A percentile compares a stretch with the other conserved stretches of the same genome.
These are phyloP conservation scores for Pasiphila rectangulata DNA, from an alignment of 2,888 invertebrate species.

Conservation along the genomic window DNA sequence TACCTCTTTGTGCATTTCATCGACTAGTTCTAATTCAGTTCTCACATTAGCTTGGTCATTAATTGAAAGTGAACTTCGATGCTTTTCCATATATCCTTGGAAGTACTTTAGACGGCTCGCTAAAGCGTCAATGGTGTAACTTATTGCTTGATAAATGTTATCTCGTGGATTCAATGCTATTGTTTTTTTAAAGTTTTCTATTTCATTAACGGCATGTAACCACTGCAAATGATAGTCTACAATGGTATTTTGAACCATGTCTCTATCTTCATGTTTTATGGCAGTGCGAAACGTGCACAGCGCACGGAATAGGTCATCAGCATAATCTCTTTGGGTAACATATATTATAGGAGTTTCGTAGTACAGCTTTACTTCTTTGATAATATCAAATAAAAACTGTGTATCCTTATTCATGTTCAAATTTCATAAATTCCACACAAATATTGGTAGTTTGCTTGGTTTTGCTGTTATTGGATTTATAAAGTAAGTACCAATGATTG, in stretches of 20 bases:
- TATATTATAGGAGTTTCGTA: constrained; percentile 67
- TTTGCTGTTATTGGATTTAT: too few relatives aligned
- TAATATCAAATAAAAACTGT: constrained; percentile 59
- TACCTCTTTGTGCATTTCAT: constrained; percentile 67
- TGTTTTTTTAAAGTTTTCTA: constrained; percentile 53
- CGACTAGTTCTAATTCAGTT: constrained; percentile 66
- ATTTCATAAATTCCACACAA: too few relatives aligned
- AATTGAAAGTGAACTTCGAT: constrained; percentile 44
- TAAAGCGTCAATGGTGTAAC: constrained; percentile 61
- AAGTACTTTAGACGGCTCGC: constrained; percentile 57
- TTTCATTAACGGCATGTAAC: constrained; percentile 59
- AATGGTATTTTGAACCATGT: constrained; percentile 51
- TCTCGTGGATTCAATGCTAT: constrained; percentile 46
- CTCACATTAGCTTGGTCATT: constrained; percentile 46
- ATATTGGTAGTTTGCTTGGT: too few relatives aligned
- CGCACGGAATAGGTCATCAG: constrained; percentile 57
- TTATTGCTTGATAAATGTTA: constrained; percentile 54
- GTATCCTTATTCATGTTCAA: constrained; percentile 14
- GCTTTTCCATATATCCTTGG: constrained; percentile 55
- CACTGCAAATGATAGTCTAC: constrained; percentile 68
- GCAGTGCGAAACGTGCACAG: constrained; percentile 55
- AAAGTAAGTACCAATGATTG: too few relatives aligned
- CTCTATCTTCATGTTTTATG: constrained; percentile 42
- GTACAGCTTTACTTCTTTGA: constrained; percentile 62
- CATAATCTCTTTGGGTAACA: constrained; percentile 61